Conservation (phyloP, 2,113 vertebrate species). For the Clupea harengus region DNA sequence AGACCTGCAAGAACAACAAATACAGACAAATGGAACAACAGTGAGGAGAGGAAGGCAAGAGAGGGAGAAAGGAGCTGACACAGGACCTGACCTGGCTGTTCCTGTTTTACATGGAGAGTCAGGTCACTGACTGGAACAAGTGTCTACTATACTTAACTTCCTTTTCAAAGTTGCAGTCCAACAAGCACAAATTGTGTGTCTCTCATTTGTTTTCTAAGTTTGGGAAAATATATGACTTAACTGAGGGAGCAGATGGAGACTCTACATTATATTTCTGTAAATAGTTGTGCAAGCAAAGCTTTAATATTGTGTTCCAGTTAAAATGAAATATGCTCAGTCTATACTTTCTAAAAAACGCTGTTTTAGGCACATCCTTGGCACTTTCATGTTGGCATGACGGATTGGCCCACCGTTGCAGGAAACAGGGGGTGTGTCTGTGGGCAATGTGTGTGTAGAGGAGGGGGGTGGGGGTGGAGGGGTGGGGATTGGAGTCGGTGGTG, state of each 20-base stretch:
- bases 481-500: not conserved
- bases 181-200: not conserved
- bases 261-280: conserved; percentile 18
- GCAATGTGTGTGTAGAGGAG: not conserved
- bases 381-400: conserved; percentile 12
- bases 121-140: not conserved
- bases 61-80: not conserved
- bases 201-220: not conserved
- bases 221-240: not conserved
- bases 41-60: not conserved
- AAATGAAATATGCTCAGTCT: conserved; percentile 16
- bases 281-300: conserved; percentile 17
- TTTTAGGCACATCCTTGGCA: not conserved
- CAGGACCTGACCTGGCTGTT: not conserved
- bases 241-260: conserved; percentile 3
- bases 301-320: conserved; percentile 15
- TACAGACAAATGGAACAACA: not conserved
- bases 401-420: conserved; percentile 20
- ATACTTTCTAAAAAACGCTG: conserved; percentile 1
- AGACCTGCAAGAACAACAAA: conserved; percentile 73
- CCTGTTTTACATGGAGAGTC: not conserved
- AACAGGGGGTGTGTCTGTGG: conserved; percentile 2
- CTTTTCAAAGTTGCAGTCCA: not conserved
- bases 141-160: not conserved
- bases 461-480: not conserved